Evolutionary conservation across 1,140 invertebrate genomes (phyloP).

Genomic region (Polyergus mexicanus): DNA sequence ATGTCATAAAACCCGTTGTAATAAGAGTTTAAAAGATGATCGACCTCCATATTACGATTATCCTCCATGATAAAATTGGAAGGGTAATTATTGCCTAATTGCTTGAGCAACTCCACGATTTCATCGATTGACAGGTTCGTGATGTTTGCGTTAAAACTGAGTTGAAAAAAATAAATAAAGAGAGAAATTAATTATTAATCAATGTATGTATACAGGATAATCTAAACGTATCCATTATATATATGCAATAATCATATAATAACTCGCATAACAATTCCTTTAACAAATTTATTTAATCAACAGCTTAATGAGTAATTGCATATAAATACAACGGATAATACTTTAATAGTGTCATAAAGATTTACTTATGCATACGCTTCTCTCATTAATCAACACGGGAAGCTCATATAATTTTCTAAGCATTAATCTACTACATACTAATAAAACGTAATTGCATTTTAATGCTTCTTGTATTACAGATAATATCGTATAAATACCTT

Average conservation of each 20-base stretch:
- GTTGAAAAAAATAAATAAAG: neutral
- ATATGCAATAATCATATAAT: neutral
- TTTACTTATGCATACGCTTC: neutral
- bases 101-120: slow-evolving; percentile 51
- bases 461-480: neutral
- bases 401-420: neutral
- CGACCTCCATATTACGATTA: neutral
- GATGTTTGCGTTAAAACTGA: slow-evolving; percentile 58
- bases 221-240: neutral
- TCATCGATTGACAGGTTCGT: slow-evolving; percentile 33
- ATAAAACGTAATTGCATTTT: slow-evolving; percentile 1
- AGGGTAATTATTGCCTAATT: slow-evolving; percentile 68
- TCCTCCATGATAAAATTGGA: neutral
- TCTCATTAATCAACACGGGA: neutral
- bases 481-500: neutral
- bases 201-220: neutral
- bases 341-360: slow-evolving; percentile 1
- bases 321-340: neutral
- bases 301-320: slow-evolving; percentile 13
- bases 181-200: neutral
- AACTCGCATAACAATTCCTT: neutral
- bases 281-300: neutral
- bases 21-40: slow-evolving; percentile 61
- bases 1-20: slow-evolving; percentile 57
- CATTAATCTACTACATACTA: neutral